Conservation (phyloP, 30 jellyfish, hydroid and myxozoan genomes). For the Phacellophora camtschatica region DNA sequence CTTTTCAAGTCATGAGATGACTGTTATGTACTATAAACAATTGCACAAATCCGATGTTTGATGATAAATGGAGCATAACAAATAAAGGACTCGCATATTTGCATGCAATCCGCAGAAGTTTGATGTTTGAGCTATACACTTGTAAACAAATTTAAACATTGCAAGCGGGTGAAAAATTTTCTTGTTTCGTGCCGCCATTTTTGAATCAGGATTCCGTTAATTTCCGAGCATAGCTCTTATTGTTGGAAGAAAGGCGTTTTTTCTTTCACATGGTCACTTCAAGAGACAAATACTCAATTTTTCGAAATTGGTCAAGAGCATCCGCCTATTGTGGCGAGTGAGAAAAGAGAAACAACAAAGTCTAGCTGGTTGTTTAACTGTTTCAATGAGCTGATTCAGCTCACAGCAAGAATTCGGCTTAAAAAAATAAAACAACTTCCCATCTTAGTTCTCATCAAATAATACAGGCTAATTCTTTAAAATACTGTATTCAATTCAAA, state of each 20-base stretch:
- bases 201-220: neutral
- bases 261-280: neutral
- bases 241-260: neutral
- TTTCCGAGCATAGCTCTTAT: no score
- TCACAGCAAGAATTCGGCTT: constrained; percentile 22
- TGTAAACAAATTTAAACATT: constrained; percentile 9
- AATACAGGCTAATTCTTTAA: no score
- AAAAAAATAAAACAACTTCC: no score
- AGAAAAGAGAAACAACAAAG: neutral
- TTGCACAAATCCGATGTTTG: constrained; percentile 8
- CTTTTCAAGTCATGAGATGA: neutral
- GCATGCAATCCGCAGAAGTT: constrained; percentile 8
- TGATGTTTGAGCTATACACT: neutral
- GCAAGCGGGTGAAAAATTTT: constrained; percentile 40
- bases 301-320: constrained; percentile 21
- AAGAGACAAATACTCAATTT: neutral
- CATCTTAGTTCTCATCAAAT: no score
- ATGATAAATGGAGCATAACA: neutral
- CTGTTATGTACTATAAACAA: neutral
- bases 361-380: neutral
- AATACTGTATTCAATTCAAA: no score
- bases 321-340: constrained; percentile 22
- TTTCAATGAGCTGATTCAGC: constrained; percentile 8
- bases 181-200: constrained; percentile 21
- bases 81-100: constrained; percentile 12